Base-by-base conservation (phyloP, 2,797 vertebrate genomes). In the Urophycis tenuis region DNA sequence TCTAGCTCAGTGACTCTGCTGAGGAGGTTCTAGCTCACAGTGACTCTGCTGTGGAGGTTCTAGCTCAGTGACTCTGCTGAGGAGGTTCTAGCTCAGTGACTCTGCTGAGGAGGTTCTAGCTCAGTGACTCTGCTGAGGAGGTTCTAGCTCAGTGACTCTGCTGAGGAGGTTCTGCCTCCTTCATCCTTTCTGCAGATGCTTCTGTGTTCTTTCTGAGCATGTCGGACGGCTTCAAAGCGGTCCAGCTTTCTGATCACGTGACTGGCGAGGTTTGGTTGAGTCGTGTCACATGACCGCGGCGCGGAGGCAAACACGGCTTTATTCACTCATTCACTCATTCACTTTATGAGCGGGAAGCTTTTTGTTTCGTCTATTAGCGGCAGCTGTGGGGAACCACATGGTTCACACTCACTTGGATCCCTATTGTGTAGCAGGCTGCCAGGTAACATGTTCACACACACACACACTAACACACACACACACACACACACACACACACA, bases 271-370 rank as follows among this genome's bases (percentile, higher is more conserved):
- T 29, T 49, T 53, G n/a, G 39, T 33, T 17, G 76, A 86, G 82
- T 72, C 72, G 36, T 72, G 71, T 84, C 83, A 85, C 45, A 17
- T 88, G 87, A 80, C 81, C 85, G 15, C 29, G 10, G 12, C 87
- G 81, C 82, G 74, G 85, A 87, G 85, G 87, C 86, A 88, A 91
- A 90, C 87, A 86, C n/a, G 77, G 82, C 82, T 73, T 86, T 91
- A 88, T 90, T 89, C 91, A 91, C 90, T 89, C 89, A 90, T 91
- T 91, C 86, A 83, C 90, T 90, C 90, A 89, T 91, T 91, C 86
- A 83, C 87, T 89, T 89, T 89, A 88, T 92, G 90, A 90, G 87
- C 83, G 74, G 79, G 82, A 87, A 85, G 85, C 89, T 87, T 86
- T 85, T 88, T 77, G 77, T 83, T 86, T 85, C 82, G 80, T 90